Evolutionary conservation across 2,888 invertebrate genomes (phyloP).

Genomic region (Pseudococcus longispinus): DNA sequence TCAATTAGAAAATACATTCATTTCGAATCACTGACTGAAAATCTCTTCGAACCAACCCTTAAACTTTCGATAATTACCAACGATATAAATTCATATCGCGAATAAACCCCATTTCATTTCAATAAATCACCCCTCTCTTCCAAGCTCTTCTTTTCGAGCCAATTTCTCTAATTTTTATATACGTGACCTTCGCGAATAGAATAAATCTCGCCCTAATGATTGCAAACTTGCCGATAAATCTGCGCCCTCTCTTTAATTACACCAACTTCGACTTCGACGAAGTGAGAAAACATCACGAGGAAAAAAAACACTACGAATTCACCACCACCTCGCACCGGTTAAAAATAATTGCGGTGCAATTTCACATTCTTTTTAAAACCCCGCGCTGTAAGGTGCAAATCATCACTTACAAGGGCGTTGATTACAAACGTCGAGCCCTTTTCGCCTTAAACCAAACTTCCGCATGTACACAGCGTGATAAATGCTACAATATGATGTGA

Average conservation of each 20-base stretch:
- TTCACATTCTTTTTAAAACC: neutral
- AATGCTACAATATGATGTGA: conserved; percentile 36
- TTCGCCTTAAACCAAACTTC: neutral
- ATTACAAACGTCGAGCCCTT: neutral
- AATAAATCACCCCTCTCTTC: neutral
- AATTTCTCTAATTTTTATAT: neutral
- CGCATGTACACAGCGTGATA: neutral
- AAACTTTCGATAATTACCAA: neutral
- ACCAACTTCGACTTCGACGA: neutral
- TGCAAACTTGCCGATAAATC: neutral
- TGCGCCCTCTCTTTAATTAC: neutral
- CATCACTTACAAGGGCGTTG: neutral
- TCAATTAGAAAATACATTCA: neutral
- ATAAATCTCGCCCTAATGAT: neutral
- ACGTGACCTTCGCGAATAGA: neutral
- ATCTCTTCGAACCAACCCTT: neutral
- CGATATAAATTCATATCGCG: neutral
- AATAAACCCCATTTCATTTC: neutral
- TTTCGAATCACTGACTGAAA: neutral
- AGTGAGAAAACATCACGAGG: neutral
- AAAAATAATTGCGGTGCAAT: neutral
- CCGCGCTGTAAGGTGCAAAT: neutral
- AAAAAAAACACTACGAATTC: neutral
- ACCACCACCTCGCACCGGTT: neutral
- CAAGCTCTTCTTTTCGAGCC: neutral